Conservation (phyloP, 2,113 vertebrate genomes). For the Cyprinodon variegatus region DNA sequence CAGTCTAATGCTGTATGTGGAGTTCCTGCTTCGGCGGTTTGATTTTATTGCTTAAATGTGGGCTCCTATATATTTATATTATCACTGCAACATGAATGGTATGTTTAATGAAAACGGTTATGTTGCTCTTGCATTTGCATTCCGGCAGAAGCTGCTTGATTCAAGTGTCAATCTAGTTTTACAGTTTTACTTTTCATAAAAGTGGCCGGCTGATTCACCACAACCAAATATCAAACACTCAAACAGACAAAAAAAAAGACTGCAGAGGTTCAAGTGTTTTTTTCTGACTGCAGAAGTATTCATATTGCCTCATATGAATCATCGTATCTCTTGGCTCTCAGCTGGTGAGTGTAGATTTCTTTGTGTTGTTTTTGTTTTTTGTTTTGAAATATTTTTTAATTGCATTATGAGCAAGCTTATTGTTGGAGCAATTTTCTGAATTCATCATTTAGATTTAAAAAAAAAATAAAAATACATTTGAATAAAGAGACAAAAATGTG, state of each 20-base stretch:
- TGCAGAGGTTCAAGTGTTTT: not conserved
- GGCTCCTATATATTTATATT: not conserved
- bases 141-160: not conserved
- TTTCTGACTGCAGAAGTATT: not conserved
- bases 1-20: not conserved
- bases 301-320: not conserved
- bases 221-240: not conserved
- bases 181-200: slow-evolving; percentile 17
- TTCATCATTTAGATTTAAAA: not conserved
- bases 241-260: not conserved
- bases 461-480: not conserved
- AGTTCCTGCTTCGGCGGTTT: not conserved
- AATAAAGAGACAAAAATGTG: not conserved
- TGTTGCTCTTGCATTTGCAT: not conserved
- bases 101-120: not conserved
- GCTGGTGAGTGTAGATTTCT: not conserved
- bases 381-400: not conserved
- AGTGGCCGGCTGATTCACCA: not conserved
- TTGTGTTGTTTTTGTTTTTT: too few species aligned
- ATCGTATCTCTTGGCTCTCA: not conserved
- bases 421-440: not conserved
- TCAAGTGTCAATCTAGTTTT: not conserved
- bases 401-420: not conserved
- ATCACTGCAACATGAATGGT: not conserved
- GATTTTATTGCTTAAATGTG: not conserved